Base-by-base conservation (phyloP, 1,140 invertebrate species). In the Andrena cerasifolii region DNA sequence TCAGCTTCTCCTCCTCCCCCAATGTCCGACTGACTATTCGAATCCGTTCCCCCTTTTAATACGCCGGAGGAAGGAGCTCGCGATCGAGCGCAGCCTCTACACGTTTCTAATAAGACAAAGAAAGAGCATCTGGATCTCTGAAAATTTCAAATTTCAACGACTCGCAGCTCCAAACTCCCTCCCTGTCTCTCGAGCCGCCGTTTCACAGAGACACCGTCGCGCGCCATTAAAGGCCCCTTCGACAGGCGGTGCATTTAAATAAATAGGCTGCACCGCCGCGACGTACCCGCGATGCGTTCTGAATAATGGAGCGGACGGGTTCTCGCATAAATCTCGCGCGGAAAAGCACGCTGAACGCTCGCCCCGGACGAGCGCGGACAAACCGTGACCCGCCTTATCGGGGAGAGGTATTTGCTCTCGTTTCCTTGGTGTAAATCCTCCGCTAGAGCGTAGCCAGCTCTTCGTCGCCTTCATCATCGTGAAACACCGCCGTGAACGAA, bases 191-290 rank as follows among this genome's bases (percentile, higher is more conserved):
- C 26, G n/a, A n/a, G n/a, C n/a, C n/a, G n/a, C n/a, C n/a, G 26
- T 40, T 40, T 59, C n/a, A 14, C 3, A 12, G 56, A 18, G 4
- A 31, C 54, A 58, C 14, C 51, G n/a, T n/a, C n/a, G 12, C 47
- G 28, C 24, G 16, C 45, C 68, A 51, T 73, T 63, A 73, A 18
- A 24, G 6, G 7, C 5, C 2, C 24, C 62, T 40, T 10, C 56
- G 58, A 36, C 28, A 14, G 5, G 16, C 12, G 12, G 6, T 18
- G 43, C 31, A 65, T 66, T 45, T 12, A 31, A 58, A 75, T 67
- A 56, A 67, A 67, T 75, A 28, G 40, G 18, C 24, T 16, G 68
- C 45, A n/a, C 36, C 31, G 47, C 54, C 36, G 47, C 71, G 58
- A 47, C 36, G 31, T 18, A n/a, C 14, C 28, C 14, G 54, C 43